A percentile compares a stretch with the other conserved stretches of the same genome.
phyloP scores from a whole-genome alignment of 2,888 invertebrate species.

The Drosophila histrio region DNA sequence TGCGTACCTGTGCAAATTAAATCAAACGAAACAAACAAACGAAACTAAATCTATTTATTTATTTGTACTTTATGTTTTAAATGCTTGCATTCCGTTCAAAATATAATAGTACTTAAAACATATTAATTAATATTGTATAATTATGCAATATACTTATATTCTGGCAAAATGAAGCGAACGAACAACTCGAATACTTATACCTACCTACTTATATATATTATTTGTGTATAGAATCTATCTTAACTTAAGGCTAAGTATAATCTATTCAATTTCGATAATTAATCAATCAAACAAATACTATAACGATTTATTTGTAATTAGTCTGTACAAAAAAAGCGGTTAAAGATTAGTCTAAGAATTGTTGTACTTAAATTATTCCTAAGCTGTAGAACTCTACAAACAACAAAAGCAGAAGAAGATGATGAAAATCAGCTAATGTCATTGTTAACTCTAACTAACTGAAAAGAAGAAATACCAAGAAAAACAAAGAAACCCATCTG shows the following conservation, averaged over 20 bases:
- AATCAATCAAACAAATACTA: slow-evolving; percentile 15
- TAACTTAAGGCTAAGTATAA: slow-evolving; percentile 4
- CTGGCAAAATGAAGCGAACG: slow-evolving; percentile 36
- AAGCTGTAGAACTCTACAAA: slow-evolving; percentile 22
- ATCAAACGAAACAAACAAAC: slow-evolving; percentile 61
- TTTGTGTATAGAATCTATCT: slow-evolving; percentile 10
- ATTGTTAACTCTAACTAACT: slow-evolving; percentile 33
- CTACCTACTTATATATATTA: slow-evolving; percentile 3
- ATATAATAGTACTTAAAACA: slow-evolving; percentile 51
- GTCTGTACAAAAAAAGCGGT: slow-evolving; percentile 67
- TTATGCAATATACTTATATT: slow-evolving; percentile 13
- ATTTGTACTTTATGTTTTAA: slow-evolving; percentile 13
- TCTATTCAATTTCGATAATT: background rate
- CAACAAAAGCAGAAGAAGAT: background rate
- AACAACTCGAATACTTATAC: slow-evolving; percentile 58
- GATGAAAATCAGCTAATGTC: background rate
- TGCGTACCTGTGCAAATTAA: slow-evolving; percentile 78
- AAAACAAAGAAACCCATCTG: slow-evolving; percentile 17
- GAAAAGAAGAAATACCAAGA: background rate
- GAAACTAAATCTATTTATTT: slow-evolving; percentile 49
- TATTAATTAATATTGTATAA: slow-evolving; percentile 41
- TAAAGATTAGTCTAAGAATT: slow-evolving; percentile 71
- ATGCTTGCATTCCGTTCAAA: slow-evolving; percentile 76
- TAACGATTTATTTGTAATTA: slow-evolving; percentile 22
- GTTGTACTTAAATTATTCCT: slow-evolving; percentile 65